These are phyloP conservation scores for Apamea anceps DNA, from an alignment of 2,888 invertebrate species.

Conservation along the genomic window DNA sequence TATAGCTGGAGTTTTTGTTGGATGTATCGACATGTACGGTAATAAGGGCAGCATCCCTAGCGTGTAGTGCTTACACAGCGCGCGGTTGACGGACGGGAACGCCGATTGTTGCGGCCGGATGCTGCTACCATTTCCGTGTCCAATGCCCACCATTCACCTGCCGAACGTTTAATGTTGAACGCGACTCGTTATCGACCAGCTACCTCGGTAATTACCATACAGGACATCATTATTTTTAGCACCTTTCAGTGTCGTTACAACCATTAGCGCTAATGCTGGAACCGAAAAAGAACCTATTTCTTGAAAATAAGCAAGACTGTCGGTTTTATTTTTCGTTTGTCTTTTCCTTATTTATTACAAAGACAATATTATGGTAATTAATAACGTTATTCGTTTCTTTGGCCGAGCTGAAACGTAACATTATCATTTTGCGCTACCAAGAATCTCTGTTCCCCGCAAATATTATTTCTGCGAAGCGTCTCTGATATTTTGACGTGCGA, in stretches of 20 bases:
- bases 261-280: slow-evolving; percentile 41
- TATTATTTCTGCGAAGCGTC: slow-evolving; percentile 66
- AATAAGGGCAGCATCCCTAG: slow-evolving; percentile 24
- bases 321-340: slow-evolving; percentile 27
- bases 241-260: slow-evolving; percentile 48
- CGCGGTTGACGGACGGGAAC: slow-evolving; percentile 64
- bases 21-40: slow-evolving; percentile 38
- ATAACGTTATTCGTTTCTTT: slow-evolving; percentile 55
- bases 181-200: slow-evolving; percentile 76
- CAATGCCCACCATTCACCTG: slow-evolving; percentile 79
- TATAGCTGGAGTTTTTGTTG: slow-evolving; percentile 19
- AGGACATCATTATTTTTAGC: slow-evolving; percentile 65
- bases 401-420: slow-evolving; percentile 38
- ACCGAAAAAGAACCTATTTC: slow-evolving; percentile 35
- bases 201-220: slow-evolving; percentile 73
- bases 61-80: slow-evolving; percentile 65
- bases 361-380: slow-evolving; percentile 61
- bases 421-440: slow-evolving; percentile 50
- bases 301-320: slow-evolving; percentile 38
- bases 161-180: slow-evolving; percentile 69
- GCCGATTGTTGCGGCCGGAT: slow-evolving; percentile 85
- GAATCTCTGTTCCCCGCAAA: slow-evolving; percentile 57
- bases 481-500: slow-evolving; percentile 73
- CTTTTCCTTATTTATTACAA: slow-evolving; percentile 51
- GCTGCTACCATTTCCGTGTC: slow-evolving; percentile 83